Evolutionary conservation across 2,797 vertebrate species (phyloP), one percentile per base, ranked within the genome.

Genomic region (Botia kubotai): DNA sequence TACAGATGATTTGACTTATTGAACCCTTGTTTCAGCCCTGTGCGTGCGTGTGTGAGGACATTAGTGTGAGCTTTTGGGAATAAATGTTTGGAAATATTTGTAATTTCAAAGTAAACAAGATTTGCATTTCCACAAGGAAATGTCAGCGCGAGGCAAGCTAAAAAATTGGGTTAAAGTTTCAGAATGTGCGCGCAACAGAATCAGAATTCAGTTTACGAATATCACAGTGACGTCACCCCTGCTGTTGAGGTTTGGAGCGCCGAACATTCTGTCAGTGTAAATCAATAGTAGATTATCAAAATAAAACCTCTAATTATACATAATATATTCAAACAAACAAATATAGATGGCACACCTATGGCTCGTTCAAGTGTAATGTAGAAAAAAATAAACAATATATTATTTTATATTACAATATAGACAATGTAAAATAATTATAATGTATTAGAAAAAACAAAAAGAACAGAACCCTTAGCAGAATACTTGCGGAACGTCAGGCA

Each of bases 1-100:
- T 26, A 55, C 29, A 19, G 70, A 75, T 60, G 77, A 86, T 70
- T 84, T 84, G 85, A 36, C 70, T 82, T 82, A 86, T 87, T 57
- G 62, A 78, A 72, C 69, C 79, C 72, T 50, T 62, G 10, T 16
- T 65, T 68, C 17, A 0, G 26, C 68, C 50, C 19, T 16, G 68
- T 69, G 46, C 70, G 48, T 63, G 10, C 16, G 33, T 53, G 26
- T 62, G 62, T 75, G 77, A 26, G 57, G 77, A 73, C 39, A 48
- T 74, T 36, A 52, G 63, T 48, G 63, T 19, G n/a, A 48, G 4
- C 12, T 48, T 77, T 69, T 11, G 36, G 16, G 14, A 57, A 68
- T 66, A 62, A 62, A 58, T 48, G 57, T 2, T 36, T 58, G 36
- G 23, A 73, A 75, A 50, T 73, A 72, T 57, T 53, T 58, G 11